Base-by-base conservation (phyloP, 2,113 vertebrate species). In the Oncorhynchus tshawytscha region DNA sequence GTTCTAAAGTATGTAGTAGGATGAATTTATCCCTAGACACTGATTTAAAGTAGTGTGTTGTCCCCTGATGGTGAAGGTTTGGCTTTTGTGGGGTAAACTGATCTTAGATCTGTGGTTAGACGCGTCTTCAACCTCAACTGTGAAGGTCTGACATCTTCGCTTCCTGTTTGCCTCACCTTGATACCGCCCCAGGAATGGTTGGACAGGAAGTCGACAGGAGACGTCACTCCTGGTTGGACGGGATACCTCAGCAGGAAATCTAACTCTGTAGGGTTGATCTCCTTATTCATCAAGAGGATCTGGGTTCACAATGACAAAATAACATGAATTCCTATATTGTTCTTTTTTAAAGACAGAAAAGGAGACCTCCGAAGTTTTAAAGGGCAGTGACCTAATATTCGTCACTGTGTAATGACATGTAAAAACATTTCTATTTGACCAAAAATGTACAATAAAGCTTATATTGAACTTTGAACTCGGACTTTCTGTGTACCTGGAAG, bases 221-320 rank as follows among this genome's bases (percentile, higher is more conserved):
- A 97, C 0, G 83, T 84, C 65, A 91, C 78, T 20, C 92, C 88
- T 0, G 95, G 88, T 78, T 95, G 92, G 60, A 93, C 91, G 8
- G 97, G 97, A 81, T 94, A 96, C 31, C 96, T 92, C 67, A 99
- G 93, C n/a, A 99, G 93, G 85, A 99, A 98, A 86, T 98, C 95
- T 84, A 99, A 81, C 83, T 98, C 97, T 13, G 59, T 83, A 0
- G 87, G 5, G 66, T 88, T 85, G 72, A 97, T 94, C 87, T 98
- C 96, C 84, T 95, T 95, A 85, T 88, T 96, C 94, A 93, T 93
- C 77, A 98, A 89, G 80, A 99, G 93, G 48, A 98, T 93, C 97
- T 99, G 91, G 1, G 29, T 49, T 48, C 51, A 18, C 51, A 54
- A 54, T 48, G 13, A 54, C 51, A 54, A 54, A 15, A 54, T 54